phyloP scores from a whole-genome alignment of 2,888 invertebrate genomes.

The Gymnosoma rotundatum region DNA sequence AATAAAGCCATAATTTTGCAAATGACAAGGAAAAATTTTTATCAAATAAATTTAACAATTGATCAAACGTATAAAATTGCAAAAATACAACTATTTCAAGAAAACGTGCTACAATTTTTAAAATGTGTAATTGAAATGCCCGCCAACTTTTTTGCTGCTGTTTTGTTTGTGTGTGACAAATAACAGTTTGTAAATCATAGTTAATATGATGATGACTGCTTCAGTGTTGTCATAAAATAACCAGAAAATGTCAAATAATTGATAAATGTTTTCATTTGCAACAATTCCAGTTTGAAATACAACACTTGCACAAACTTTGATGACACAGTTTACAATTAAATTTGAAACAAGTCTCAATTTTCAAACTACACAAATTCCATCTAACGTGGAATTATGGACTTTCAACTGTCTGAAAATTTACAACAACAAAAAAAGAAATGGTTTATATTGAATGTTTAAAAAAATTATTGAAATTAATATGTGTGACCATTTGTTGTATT shows the following conservation, averaged over 20 bases:
- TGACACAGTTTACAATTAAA: slow-evolving; percentile 40
- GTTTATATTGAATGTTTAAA: slow-evolving; percentile 22
- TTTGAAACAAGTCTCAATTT: slow-evolving; percentile 22
- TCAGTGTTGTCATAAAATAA: slow-evolving; percentile 53
- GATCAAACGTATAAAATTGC: slow-evolving; percentile 44
- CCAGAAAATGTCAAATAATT: slow-evolving; percentile 55
- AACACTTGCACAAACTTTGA: slow-evolving; percentile 14
- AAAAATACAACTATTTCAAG: slow-evolving; percentile 17
- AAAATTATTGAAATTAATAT: slow-evolving; percentile 26
- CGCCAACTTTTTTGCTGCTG: background rate
- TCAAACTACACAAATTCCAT: background rate
- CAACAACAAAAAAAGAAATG: slow-evolving; percentile 14
- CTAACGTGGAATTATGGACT: slow-evolving; percentile 36
- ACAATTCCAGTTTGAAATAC: slow-evolving; percentile 40
- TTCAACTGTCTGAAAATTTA: slow-evolving; percentile 41
- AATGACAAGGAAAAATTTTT: background rate
- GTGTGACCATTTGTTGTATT: slow-evolving; percentile 14
- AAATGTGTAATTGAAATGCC: slow-evolving; percentile 22
- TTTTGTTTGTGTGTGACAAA: slow-evolving; percentile 12
- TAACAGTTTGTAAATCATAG: slow-evolving; percentile 37
- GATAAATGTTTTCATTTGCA: slow-evolving; percentile 55
- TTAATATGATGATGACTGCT: background rate
- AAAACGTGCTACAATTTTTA: slow-evolving; percentile 54
- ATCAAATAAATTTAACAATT: slow-evolving; percentile 56
- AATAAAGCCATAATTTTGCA: background rate